These are phyloP conservation scores for Pegoplata infirma DNA, from an alignment of 2,888 invertebrate genomes.

Conservation along the genomic window DNA sequence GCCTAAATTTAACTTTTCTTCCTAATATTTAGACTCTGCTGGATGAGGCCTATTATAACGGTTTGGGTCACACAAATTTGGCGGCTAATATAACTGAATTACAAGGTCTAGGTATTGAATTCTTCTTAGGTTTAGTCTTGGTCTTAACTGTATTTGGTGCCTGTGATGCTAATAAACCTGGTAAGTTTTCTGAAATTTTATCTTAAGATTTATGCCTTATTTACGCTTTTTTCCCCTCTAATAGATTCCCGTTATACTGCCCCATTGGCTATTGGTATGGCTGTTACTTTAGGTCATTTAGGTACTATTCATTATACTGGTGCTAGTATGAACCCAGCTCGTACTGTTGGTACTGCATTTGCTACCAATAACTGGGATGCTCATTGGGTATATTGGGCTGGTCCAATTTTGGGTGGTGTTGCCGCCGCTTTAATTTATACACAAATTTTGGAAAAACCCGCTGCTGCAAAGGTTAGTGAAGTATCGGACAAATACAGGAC, in stretches of 20 bases:
- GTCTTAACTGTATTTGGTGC: conserved; percentile 94
- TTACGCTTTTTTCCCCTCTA: conserved; percentile 5
- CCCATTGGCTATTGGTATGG: conserved; percentile 91
- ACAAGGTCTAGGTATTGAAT: conserved; percentile 94
- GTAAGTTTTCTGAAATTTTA: conserved; percentile 57
- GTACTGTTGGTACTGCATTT: conserved; percentile 92
- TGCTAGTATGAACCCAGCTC: conserved; percentile 95
- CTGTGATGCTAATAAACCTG: conserved; percentile 76
- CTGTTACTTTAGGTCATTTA: conserved; percentile 91
- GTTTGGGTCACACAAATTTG: conserved; percentile 85
- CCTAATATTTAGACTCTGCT: conserved; percentile 81
- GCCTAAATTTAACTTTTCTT: neutral
- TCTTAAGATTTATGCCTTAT: neutral
- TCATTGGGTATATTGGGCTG: conserved; percentile 97
- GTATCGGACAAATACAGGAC: conserved; percentile 76
- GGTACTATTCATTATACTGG: conserved; percentile 91
- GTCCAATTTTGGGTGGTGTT: conserved; percentile 89
- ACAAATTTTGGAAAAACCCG: conserved; percentile 72
- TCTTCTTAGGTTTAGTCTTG: conserved; percentile 92
- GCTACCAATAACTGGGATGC: conserved; percentile 85
- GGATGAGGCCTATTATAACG: conserved; percentile 81
- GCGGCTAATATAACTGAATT: conserved; percentile 82
- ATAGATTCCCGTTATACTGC: conserved; percentile 88
- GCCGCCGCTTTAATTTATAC: conserved; percentile 88
- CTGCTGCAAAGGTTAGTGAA: conserved; percentile 68